Evolutionary conservation across 1,140 invertebrate species (phyloP), one percentile per base, ranked within the genome.

Genomic region (Drosophila kepulauana): DNA sequence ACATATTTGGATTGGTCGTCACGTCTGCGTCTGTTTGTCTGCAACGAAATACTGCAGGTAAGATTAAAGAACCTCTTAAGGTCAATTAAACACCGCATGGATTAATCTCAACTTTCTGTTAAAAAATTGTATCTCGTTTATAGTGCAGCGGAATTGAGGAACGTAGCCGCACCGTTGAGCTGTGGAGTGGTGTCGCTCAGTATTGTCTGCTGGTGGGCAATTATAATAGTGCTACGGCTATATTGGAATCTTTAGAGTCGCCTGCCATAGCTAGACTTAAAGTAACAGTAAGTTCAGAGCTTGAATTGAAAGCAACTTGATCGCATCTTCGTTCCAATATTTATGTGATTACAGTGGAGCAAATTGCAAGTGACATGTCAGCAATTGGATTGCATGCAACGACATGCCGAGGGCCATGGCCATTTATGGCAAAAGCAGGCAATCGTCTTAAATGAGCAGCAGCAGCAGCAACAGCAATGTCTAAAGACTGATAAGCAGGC

Each of bases 11-110:
- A 92, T 59, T 92, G 91, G 91, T 91, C 92, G 71, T 81, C 91
- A 82, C 91, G 91, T 90, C 65, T 92, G 41, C 88, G 92, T 57
- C 73, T 92, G 45, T 91, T 92, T 79, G 92, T 92, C 56, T 91
- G 91, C 80, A 92, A 92, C 65, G 91, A 92, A 74, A 92, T 92
- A 78, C 78, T 92, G 72, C 89, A 91, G 89, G 91, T 92, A 67
- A 91, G 77, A 11, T 48, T 8, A 20, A 20, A 7, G 6, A 48
- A 11, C 10, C 16, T 43, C 28, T 46, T 7, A 38, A 38, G n/a
- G n/a, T n/a, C n/a, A n/a, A n/a, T n/a, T n/a, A n/a, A n/a, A n/a
- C n/a, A n/a, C n/a, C n/a, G n/a, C n/a, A n/a, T n/a, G n/a, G 56
- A 61, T 68, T 7, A 45, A 78, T 78, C 2, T 38, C 35, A 10